Base-by-base conservation (phyloP, 2,113 vertebrate species). In the Clarias magur region DNA sequence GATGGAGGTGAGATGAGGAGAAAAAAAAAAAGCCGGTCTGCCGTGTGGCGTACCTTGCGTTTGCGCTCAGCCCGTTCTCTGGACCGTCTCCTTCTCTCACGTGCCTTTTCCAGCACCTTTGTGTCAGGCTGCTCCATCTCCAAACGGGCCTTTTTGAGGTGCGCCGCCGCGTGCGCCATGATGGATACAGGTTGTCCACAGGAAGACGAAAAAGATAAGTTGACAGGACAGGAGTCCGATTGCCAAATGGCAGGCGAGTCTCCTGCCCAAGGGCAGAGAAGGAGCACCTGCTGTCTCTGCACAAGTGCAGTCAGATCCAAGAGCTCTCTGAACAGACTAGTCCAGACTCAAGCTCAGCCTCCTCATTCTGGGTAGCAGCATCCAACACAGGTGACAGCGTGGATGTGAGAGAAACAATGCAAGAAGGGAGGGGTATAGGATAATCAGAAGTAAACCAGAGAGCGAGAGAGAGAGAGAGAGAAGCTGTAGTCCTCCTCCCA, bases 111-210 rank as follows among this genome's bases (percentile, higher is more conserved):
- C 90, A 97, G 95, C 88, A 96, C 97, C 42, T 96, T 96, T 72
- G 94, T 91, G 81, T 96, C 95, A 0, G 93, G 90, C 75, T 98
- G 97, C 86, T 96, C 94, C 92, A 99, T 97, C 88, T 97, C 96
- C 88, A 96, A 96, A 56, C 98, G 94, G 94, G 97, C 97, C 96
- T 99, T 99, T 95, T 99, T 99, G 92, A 99, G 96, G 90, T 97
- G 97, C 90, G 98, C 96, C 0, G 98, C 98, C 0, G 98, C 98
- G 0, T 99, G 98, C 95, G 98, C 98, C 98, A 99, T 99, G 91
- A 91, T 79, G 88, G 86, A 59, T 9, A 42, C 59, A 56, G 19
- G 17, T 84, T 48, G 59, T 23, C 78, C 53, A 25, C 4, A 27
- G 80, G 83, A 73, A 89, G 86, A 85, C 80, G 56, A 82, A 67